phyloP scores from a whole-genome alignment of 2,113 vertebrate species.

The Thamnophis sirtalis region DNA sequence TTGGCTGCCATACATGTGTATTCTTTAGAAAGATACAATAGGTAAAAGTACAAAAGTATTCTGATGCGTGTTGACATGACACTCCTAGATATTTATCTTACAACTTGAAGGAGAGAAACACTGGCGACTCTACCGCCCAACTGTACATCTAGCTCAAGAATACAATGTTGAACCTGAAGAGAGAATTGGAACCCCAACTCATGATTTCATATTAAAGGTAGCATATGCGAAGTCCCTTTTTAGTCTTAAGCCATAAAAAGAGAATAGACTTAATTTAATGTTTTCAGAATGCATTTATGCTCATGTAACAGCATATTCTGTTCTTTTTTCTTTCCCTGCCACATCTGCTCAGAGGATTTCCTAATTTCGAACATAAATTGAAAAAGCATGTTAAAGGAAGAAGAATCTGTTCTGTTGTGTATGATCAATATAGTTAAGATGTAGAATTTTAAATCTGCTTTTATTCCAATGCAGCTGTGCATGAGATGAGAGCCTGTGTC shows the following conservation, averaged over 20 bases:
- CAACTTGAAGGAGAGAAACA: slow-evolving; percentile 90
- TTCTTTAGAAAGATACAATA: neutral
- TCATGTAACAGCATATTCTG: neutral
- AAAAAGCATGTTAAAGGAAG: neutral
- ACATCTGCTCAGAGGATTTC: neutral
- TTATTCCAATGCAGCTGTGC: neutral
- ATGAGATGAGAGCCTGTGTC: neutral
- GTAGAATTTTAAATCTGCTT: neutral
- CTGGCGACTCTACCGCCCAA: slow-evolving; percentile 84
- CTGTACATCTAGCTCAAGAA: slow-evolving; percentile 77
- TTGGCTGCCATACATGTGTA: neutral
- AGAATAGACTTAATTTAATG: neutral
- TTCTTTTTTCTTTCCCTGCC: neutral
- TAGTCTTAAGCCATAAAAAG: neutral
- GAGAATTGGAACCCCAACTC: slow-evolving; percentile 77
- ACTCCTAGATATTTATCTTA: slow-evolving; percentile 82
- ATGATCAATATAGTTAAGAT: neutral
- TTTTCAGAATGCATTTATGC: neutral
- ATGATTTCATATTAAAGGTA: slow-evolving; percentile 85
- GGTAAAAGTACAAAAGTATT: neutral
- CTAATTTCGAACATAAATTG: neutral
- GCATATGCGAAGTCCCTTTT: rapidly evolving
- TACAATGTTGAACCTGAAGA: slow-evolving; percentile 79
- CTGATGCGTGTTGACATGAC: neutral
- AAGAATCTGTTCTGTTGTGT: neutral